Evolutionary conservation across 1,140 invertebrate genomes (phyloP), one percentile per base, ranked within the genome.

Genomic region (Brachionus asplanchnoidis): DNA sequence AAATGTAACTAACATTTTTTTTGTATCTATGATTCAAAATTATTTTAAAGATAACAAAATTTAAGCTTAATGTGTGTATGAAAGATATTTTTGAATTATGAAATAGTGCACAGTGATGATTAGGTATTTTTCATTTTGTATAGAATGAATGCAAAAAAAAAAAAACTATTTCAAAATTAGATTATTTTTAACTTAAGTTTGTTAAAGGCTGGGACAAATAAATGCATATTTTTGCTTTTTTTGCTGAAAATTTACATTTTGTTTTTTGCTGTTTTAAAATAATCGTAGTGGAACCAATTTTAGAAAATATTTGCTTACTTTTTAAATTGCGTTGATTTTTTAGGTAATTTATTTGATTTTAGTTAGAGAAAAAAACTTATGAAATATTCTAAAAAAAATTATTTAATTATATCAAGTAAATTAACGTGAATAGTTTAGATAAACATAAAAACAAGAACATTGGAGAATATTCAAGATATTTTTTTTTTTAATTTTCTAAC

Each of bases 1-100:
- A 46, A 82, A 20, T 23, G 79, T 82, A 28, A 82, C 79, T 68
- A 82, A 82, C 79, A 82, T 82, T 82, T 60, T 73, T 73, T 20
- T 73, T 73, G 32, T 73, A 42, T 73, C 40, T 40, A 40, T 42
- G 40, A 73, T 40, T 40, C n/a, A 73, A 73, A 73, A 42, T 73
- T 73, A 73, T 42, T 42, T 73, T 73, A 73, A 73, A 42, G 40
- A 73, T 40, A 40, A 73, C 28, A 73, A 36, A 75, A 77, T 50
- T 77, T 77, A 36, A 77, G 73, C 73, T 77, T 77, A 77, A 50
- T 46, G 26, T 77, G 40, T 77, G 68, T 73, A 32, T n/a, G 20
- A 42, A 17, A 73, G 68, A 77, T 50, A 77, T 26, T 20, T 50
- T 77, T 70, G 17, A 75, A 77, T 50, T 50, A 77, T 46, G 73